Base-by-base conservation (phyloP, 1,140 invertebrate genomes). In the Sipha flava region DNA sequence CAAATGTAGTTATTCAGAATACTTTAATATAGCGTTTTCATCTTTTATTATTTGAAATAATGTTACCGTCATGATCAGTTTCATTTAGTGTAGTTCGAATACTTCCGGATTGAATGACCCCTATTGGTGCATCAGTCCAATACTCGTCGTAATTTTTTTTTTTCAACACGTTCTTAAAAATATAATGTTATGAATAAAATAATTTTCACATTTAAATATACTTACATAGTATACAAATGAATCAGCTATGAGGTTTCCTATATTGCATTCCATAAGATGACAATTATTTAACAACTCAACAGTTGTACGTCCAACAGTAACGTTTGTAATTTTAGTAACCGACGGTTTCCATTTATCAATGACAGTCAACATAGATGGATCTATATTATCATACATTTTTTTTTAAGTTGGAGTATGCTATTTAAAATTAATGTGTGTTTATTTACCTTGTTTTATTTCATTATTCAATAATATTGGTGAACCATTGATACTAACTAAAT, bases 161-260 rank as follows among this genome's bases (percentile, higher is more conserved):
- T 45, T 18, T 70, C 40, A 29, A 7, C 12, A 70, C 2, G 3
- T 70, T 70, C 40, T 70, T 45, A 23, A 23, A 64, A 64, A 21
- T 34, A 34, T 37, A 64, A 34, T 18, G 12, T 1, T 31, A 31
- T 0, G 7, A n/a, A 18, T 62, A 10, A 57, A 26, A 57, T 12
- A 18, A 6, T 40, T 40, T 4, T 23, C 21, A 18, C 21, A 7
- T 9, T 66, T 1, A 18, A 45, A 7, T 12, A 79, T 70, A 34
- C 86, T 85, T 84, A 89, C 87, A 81, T 88, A 86, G 83, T 88
- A 82, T 34, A 90, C 85, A 81, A 93, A 89, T 5, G 93, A 89
- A 83, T 96, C 94, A 0, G 92, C 87, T 57, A 95, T 87, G 1
- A 95, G 84, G 86, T 95, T 95, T 57, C 94, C 95, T 59, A 96